Evolutionary conservation across 2,113 vertebrate genomes (phyloP), one percentile per base, ranked within the genome.

Genomic region (Prinia subflava): DNA sequence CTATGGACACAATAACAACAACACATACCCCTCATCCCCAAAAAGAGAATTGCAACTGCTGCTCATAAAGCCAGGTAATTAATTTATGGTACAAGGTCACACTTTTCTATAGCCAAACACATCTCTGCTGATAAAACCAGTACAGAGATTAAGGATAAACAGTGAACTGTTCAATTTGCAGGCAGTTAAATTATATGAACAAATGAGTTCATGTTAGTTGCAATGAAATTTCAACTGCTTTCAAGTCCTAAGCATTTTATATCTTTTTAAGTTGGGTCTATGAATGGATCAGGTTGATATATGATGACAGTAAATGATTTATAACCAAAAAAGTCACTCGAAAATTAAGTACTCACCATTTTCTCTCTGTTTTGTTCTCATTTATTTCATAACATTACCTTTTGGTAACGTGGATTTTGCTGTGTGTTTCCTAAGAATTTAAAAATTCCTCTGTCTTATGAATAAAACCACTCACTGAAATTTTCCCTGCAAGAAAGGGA

Each of bases 171-270:
- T 91, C 83, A 73, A 76, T 91, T 42, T 92, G 42, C 83, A 90
- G 47, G 46, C 25, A 82, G 25, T 53, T 21, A 89, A 53, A 73
- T 62, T 39, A n/a, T 39, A 74, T 5, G 2, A 86, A 62, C 57
- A 73, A 70, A 85, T 50, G 24, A 44, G 11, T 63, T 67, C 15
- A 27, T n/a, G 31, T 4, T 52, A 82, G 19, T 35, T 42, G 30
- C 23, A 82, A 64, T 49, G n/a, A 82, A 76, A 69, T 92, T 94
- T 89, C 62, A 81, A 37, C 15, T 53, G 22, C 28, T 85, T 94
- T 75, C 83, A 85, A 70, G 30, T 73, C 46, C 35, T 52, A 27
- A 56, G 31, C 11, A 23, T 49, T 91, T 56, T 82, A 4, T 41
- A 4, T 63, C 33, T 74, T 85, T 83, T 44, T n/a, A 57, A 84